Conservation (phyloP, 2,888 invertebrate genomes). For the Dynastes grantii region DNA sequence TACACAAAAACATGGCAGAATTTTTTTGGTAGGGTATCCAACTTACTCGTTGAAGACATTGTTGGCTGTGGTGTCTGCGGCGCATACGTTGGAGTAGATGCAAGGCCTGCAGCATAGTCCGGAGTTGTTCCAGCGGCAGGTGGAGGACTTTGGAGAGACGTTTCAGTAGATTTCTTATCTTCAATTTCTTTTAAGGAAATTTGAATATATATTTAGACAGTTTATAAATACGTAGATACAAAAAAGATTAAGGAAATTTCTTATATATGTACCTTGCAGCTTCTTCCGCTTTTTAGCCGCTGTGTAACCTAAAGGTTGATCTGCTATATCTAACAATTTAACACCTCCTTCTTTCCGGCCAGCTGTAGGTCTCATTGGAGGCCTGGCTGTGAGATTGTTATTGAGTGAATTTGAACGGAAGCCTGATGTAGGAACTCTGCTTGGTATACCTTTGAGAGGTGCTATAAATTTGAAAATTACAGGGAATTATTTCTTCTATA, state of each 20-base stretch:
- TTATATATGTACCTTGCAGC: constrained; percentile 76
- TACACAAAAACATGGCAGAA: neutral
- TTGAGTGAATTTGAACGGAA: constrained; percentile 74
- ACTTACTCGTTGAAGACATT: constrained; percentile 62
- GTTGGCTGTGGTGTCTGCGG: constrained; percentile 68
- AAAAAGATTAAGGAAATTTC: constrained; percentile 37
- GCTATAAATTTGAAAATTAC: constrained; percentile 73
- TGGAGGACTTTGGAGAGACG: constrained; percentile 65
- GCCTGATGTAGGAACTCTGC: constrained; percentile 81
- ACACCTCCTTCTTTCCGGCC: constrained; percentile 92
- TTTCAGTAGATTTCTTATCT: constrained; percentile 77
- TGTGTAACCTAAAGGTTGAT: constrained; percentile 89
- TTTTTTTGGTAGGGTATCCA: neutral
- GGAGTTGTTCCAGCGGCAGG: constrained; percentile 74
- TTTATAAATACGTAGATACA: neutral
- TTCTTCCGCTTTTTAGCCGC: constrained; percentile 91
- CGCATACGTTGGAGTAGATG: constrained; percentile 73
- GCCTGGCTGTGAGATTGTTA: constrained; percentile 71
- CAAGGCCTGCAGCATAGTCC: constrained; percentile 87
- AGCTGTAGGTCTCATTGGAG: constrained; percentile 77
- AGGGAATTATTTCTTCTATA: neutral
- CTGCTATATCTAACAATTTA: constrained; percentile 93
- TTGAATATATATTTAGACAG: too few relatives aligned
- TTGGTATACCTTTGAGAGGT: constrained; percentile 93
- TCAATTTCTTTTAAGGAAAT: constrained; percentile 73